Conservation (phyloP, 1,140 invertebrate species). For the Pentalonia nigronervosa region DNA sequence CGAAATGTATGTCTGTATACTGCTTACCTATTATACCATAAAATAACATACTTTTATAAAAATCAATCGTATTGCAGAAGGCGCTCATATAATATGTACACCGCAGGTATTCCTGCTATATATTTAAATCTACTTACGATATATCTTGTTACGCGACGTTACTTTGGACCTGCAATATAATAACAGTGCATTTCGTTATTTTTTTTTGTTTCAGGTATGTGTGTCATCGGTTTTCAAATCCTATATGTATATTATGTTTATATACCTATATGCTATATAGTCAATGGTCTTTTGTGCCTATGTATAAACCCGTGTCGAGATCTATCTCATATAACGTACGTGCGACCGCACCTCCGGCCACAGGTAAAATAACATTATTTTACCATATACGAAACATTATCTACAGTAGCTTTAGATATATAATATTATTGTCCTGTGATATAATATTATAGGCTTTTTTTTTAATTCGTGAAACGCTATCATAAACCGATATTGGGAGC, state of each 20-base stretch:
- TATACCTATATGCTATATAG: too few relatives aligned
- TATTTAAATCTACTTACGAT: background rate
- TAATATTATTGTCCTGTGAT: too few relatives aligned
- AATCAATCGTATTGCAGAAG: too few relatives aligned
- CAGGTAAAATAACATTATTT: background rate
- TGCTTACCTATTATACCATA: too few relatives aligned
- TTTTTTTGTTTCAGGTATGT: slow-evolving; percentile 15
- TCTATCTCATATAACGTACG: background rate
- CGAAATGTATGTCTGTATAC: too few relatives aligned
- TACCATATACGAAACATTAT: background rate
- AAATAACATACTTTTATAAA: too few relatives aligned
- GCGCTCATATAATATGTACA: too few relatives aligned
- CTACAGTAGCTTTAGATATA: too few relatives aligned
- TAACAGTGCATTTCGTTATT: background rate
- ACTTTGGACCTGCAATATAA: background rate
- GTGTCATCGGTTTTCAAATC: background rate
- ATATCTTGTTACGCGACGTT: background rate
- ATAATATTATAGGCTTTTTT: background rate
- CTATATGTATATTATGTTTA: background rate
- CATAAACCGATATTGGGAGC: background rate
- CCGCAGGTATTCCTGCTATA: too few relatives aligned
- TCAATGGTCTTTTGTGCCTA: background rate
- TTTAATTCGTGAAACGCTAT: background rate
- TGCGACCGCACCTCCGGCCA: background rate
- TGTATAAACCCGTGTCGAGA: background rate